Evolutionary conservation across 2,888 invertebrate species (phyloP).

Genomic region (Ornithoptera alexandrae): DNA sequence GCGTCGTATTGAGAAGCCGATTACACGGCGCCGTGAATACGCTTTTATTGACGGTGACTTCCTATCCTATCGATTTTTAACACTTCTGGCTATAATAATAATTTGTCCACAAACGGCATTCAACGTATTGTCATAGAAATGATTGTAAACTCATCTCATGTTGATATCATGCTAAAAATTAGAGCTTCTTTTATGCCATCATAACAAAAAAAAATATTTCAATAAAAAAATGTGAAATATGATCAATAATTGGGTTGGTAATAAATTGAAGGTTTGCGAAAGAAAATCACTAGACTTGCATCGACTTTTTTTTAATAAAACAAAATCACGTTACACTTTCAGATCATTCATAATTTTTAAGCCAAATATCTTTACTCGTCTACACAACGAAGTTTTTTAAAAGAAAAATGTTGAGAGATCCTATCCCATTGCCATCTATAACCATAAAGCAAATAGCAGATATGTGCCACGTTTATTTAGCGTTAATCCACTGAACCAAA

Average conservation of each 20-base stretch:
- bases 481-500: neutral
- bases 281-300: neutral
- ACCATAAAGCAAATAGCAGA: neutral
- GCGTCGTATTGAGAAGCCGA: too few relatives aligned
- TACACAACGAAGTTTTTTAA: neutral
- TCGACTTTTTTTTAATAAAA: neutral
- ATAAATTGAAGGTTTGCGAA: neutral
- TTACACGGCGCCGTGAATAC: too few relatives aligned
- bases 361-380: neutral
- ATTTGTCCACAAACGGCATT: too few relatives aligned
- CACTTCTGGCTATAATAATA: too few relatives aligned
- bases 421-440: too few relatives aligned
- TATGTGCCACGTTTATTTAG: neutral
- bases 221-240: too few relatives aligned
- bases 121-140: neutral
- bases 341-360: constrained; percentile 1
- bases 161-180: neutral
- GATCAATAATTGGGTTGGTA: neutral
- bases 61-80: too few relatives aligned
- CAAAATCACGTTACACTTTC: constrained; percentile 4
- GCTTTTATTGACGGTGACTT: too few relatives aligned
- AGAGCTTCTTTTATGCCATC: neutral
- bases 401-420: too few relatives aligned
- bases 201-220: neutral
- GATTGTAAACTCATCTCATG: neutral